Percentiles rank a stretch among this genome's conserved stretches.
Conservation (phyloP, 1,140 invertebrate genomes). For the Conopomorpha cramerella region DNA sequence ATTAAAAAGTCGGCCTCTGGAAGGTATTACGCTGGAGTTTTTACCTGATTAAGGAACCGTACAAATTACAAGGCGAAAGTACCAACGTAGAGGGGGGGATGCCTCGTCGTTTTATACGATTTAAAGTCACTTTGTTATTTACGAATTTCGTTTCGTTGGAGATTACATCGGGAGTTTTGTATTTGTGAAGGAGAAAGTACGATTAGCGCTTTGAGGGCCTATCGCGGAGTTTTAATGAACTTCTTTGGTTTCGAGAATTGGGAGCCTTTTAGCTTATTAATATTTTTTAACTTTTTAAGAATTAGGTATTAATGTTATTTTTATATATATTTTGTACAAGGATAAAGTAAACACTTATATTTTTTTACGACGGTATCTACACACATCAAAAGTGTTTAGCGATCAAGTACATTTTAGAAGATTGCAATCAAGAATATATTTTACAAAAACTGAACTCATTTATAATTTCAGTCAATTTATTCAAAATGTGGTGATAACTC, state of each 20-base stretch:
- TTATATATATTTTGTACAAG: no score
- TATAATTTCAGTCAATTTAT: no score
- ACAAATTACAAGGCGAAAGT: background rate
- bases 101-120: background rate
- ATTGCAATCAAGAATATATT: no score
- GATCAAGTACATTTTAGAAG: no score
- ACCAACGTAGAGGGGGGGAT: background rate
- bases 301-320: no score
- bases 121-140: constrained; percentile 2
- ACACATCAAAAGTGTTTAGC: no score
- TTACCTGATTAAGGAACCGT: constrained; percentile 6
- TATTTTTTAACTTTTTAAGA: no score
- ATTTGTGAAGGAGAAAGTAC: background rate
- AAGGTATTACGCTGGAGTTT: constrained; percentile 6
- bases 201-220: constrained; percentile 1
- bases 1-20: constrained; percentile 15
- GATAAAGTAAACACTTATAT: no score
- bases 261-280: no score
- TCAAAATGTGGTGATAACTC: no score
- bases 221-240: background rate
- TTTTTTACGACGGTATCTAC: no score
- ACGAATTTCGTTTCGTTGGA: background rate
- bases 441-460: no score
- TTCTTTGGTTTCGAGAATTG: background rate
- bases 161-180: background rate